These are phyloP conservation scores for Ectropis crepuscularia DNA, from an alignment of 2,888 invertebrate genomes.

Conservation along the genomic window DNA sequence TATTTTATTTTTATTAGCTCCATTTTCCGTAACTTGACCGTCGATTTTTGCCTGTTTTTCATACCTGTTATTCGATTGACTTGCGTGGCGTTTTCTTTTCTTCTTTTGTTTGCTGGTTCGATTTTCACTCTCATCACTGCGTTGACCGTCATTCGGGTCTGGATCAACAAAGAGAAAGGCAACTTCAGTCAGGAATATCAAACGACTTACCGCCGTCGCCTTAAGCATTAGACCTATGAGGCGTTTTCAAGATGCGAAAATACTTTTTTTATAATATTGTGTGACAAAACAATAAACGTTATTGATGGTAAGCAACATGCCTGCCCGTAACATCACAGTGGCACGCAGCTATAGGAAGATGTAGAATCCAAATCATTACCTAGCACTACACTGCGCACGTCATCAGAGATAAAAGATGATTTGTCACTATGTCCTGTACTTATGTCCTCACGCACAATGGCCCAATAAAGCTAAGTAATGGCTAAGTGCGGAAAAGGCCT, in stretches of 20 bases:
- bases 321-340: too few relatives aligned
- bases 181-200: slow-evolving; percentile 1
- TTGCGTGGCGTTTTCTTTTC: neutral
- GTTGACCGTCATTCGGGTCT: neutral
- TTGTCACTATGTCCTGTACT: too few relatives aligned
- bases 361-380: too few relatives aligned
- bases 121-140: neutral
- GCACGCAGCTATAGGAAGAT: too few relatives aligned
- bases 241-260: neutral
- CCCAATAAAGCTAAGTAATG: too few relatives aligned
- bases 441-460: too few relatives aligned
- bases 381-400: too few relatives aligned
- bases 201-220: neutral
- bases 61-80: slow-evolving; percentile 2
- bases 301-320: too few relatives aligned
- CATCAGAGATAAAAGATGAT: too few relatives aligned
- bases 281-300: too few relatives aligned
- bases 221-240: neutral
- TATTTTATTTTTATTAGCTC: neutral
- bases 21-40: neutral
- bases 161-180: slow-evolving; percentile 22
- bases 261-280: too few relatives aligned
- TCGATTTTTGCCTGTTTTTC: neutral
- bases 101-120: neutral
- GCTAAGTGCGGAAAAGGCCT: too few relatives aligned